Conservation (phyloP, 2,113 vertebrate genomes). For the Cinclus mexicanus region DNA sequence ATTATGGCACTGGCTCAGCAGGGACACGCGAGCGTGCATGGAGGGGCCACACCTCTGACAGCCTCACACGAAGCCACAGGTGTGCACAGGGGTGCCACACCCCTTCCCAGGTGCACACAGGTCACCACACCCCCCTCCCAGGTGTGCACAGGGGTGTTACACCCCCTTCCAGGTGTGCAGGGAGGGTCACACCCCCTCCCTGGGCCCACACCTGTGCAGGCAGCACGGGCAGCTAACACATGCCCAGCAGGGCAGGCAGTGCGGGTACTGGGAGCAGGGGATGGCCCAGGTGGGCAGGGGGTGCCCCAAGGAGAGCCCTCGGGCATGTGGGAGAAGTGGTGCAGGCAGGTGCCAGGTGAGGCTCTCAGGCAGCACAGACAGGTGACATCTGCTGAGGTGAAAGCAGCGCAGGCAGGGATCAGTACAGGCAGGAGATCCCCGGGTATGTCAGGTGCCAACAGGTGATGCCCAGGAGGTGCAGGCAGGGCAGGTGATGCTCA, state of each 20-base stretch:
- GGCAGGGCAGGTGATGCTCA: not conserved
- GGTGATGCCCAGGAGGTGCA: not conserved
- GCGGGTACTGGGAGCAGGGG: not conserved
- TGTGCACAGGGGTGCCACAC: not conserved
- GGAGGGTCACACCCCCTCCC: not conserved
- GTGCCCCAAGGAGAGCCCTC: not conserved
- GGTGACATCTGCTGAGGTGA: not conserved
- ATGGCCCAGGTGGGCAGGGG: not conserved
- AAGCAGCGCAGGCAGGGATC: not conserved
- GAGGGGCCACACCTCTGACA: not conserved
- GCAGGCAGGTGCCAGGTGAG: not conserved
- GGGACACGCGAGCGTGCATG: not conserved
- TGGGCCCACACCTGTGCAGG: not conserved
- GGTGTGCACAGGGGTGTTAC: not conserved
- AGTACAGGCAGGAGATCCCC: not conserved
- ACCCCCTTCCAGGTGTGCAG: not conserved
- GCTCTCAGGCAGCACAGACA: not conserved
- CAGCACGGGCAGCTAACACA: rapidly evolving
- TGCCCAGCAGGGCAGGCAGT: not conserved
- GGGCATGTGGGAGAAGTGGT: not conserved
- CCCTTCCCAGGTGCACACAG: not conserved
- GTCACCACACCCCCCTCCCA: not conserved
- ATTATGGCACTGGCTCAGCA: not conserved
- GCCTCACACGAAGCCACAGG: not conserved
- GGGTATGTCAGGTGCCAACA: not conserved